Evolutionary conservation across 35 echinoderm and acorn worm genomes (phyloP).

Genomic region (Lytechinus variegatus): DNA sequence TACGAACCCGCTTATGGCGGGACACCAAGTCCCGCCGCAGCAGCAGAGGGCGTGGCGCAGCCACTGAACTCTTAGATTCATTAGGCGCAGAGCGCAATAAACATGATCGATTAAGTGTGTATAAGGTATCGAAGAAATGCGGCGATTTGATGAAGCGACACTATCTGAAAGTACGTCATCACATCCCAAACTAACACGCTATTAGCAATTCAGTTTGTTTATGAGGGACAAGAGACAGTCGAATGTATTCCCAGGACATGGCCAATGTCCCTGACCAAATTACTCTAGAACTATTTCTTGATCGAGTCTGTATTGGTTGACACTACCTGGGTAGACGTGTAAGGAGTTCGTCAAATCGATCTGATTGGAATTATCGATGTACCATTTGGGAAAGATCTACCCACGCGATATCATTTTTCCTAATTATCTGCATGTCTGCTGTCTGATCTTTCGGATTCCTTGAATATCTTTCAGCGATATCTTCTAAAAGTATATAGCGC

Average conservation of each 20-base stretch:
- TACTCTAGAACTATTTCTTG: neutral
- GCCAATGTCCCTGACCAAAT: neutral
- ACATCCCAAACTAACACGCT: neutral
- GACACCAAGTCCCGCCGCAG: too few relatives aligned
- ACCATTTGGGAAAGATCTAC: neutral
- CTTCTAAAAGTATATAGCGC: neutral
- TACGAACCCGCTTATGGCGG: too few relatives aligned
- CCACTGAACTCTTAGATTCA: too few relatives aligned
- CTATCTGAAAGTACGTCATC: neutral
- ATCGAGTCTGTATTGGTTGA: neutral
- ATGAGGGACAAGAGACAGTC: neutral
- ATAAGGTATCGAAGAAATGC: neutral
- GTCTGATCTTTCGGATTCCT: neutral
- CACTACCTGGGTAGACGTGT: neutral
- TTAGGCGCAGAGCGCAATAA: too few relatives aligned
- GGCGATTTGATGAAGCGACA: neutral
- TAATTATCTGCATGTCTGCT: neutral
- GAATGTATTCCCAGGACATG: neutral
- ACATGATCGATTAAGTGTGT: neutral
- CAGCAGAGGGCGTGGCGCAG: too few relatives aligned
- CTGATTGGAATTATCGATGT: neutral
- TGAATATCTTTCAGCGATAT: neutral
- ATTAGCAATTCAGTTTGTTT: neutral
- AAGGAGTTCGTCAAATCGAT: neutral
- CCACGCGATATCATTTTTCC: neutral